phyloP scores from a whole-genome alignment of 2,797 vertebrate genomes.

The Tolypeutes matacus region DNA sequence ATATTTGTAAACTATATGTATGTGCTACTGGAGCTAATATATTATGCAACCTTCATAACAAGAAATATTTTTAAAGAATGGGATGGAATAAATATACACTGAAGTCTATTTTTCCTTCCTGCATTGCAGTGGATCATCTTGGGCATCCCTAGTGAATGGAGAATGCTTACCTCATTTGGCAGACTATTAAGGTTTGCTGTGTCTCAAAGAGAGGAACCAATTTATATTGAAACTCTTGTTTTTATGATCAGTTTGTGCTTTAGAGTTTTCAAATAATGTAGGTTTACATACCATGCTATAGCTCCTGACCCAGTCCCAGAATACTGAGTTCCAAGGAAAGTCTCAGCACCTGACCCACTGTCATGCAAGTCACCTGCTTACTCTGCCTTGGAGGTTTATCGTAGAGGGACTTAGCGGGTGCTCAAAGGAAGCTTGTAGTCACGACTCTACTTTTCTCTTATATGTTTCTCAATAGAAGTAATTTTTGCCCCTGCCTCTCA shows the following conservation, averaged over 20 bases:
- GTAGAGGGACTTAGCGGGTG: background rate
- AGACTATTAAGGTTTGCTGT: background rate
- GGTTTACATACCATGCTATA: background rate
- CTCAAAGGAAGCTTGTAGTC: background rate
- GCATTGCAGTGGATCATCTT: background rate
- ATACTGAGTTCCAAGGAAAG: background rate
- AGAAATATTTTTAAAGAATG: background rate
- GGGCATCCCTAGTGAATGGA: too few species aligned
- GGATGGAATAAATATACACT: background rate
- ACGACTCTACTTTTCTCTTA: background rate
- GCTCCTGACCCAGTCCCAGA: background rate
- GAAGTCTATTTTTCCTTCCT: background rate
- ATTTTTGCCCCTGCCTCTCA: background rate
- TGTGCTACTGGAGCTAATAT: background rate
- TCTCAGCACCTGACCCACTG: background rate
- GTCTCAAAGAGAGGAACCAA: background rate
- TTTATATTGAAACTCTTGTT: background rate
- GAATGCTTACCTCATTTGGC: background rate
- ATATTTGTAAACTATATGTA: background rate
- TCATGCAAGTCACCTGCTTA: background rate
- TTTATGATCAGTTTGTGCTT: background rate
- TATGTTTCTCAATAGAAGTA: background rate
- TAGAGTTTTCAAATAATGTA: background rate
- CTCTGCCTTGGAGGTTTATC: background rate
- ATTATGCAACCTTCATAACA: background rate